Evolutionary conservation across 2,888 invertebrate species (phyloP).

Genomic region (Eupeodes luniger): DNA sequence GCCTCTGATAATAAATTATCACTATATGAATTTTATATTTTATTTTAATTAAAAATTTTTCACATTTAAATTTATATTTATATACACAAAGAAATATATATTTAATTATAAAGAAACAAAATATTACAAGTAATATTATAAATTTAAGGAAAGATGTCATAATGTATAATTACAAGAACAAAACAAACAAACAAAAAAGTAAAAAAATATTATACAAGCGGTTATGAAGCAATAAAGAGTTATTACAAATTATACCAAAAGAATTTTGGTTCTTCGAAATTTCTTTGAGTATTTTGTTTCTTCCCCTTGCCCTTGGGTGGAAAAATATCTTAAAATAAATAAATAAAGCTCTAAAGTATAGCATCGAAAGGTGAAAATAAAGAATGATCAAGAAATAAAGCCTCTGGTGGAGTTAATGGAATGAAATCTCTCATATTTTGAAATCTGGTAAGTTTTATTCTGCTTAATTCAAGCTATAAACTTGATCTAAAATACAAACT

Average conservation of each 20-base stretch:
- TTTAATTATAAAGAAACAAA: conserved; percentile 42
- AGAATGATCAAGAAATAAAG: too few relatives aligned
- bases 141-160: conserved; percentile 56
- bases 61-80: conserved; percentile 73
- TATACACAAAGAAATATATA: conserved; percentile 71
- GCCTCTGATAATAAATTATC: conserved; percentile 50
- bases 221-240: conserved; percentile 73
- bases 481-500: too few relatives aligned
- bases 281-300: not conserved
- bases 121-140: conserved; percentile 41
- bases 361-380: too few relatives aligned
- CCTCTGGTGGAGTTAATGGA: too few relatives aligned
- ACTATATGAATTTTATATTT: conserved; percentile 26
- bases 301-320: too few relatives aligned
- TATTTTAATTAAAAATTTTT: conserved; percentile 45
- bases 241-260: conserved; percentile 34
- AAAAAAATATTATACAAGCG: conserved; percentile 45
- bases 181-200: conserved; percentile 2
- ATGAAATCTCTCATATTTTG: too few relatives aligned
- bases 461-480: too few relatives aligned
- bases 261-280: conserved; percentile 16
- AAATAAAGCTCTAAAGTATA: too few relatives aligned
- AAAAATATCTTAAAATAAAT: too few relatives aligned
- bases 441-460: too few relatives aligned
- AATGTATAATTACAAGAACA: conserved; percentile 30